Base-by-base conservation (phyloP, 1,140 invertebrate genomes). In the Dinoponera quadriceps region DNA sequence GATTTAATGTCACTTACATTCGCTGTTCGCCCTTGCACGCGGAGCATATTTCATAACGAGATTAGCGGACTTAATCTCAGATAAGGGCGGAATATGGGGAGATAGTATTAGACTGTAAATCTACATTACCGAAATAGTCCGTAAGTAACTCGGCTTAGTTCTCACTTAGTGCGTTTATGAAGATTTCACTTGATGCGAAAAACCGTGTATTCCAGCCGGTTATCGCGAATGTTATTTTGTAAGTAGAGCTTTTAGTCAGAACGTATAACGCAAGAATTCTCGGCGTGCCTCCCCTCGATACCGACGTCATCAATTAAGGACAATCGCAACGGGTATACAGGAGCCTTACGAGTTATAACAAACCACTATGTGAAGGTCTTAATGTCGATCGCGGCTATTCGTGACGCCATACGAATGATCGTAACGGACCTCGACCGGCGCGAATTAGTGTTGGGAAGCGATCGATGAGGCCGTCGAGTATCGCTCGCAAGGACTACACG, bases 1-100 rank as follows among this genome's bases (percentile, higher is more conserved):
- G 75, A 80, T 80, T 80, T 80, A 80, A 71, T 59, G 65, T 80
- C 75, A 80, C 75, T 80, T 80, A 80, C 51, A 80, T 80, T 71
- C 65, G 65, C 75, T 57, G 25, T 57, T 80, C 65, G 65, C 75
- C 38, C 75, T 57, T 71, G 66, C 20, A 71, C 54, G 51, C 51
- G 33, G 38, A 44, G 51, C 65, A 80, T 69, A 71, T 80, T 80
- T 80, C 14, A 80, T 80, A 71, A 71, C 65, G 33, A 80, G 65
- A 80, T 80, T 80, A 80, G 51, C 16, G 29, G 51, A 51, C 33
- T 71, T 80, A 80, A 80, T 80, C 75, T 71, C 18, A 80, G 51
- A 71, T 71, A 80, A 80, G 65, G 14, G 48, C 14, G 25, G 75
- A 69, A 71, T 80, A 80, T 69, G 54, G 22, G 38, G 18, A 80